Evolutionary conservation across 2,113 vertebrate species (phyloP), one percentile per base, ranked within the genome.

Genomic region (Varanus komodoensis): DNA sequence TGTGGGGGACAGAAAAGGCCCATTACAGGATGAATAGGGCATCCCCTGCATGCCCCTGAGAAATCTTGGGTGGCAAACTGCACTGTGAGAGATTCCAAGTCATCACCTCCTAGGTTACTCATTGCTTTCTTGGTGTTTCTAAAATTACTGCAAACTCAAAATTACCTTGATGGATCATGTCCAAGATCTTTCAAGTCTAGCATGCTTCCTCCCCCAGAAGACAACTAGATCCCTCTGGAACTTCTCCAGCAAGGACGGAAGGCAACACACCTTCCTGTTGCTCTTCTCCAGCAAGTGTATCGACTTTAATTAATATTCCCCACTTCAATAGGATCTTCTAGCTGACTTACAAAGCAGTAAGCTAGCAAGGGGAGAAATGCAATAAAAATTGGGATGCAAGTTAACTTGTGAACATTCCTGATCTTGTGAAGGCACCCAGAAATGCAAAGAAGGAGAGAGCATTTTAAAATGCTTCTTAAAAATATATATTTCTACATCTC

Each of bases 61-160:
- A 17, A 15, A 34, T 73, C 68, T 32, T 73, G 23, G 38, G 15
- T 67, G 25, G 11, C 2, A 4, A 87, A n/a, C 74, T 23, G 32
- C 52, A 57, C 14, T 81, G 69, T 91, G 92, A 92, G 87, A 90
- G 79, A 78, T 91, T 38, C 32, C n/a, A 19, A 8, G 61, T 25
- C 14, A 6, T 2, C 57, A 2, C 57, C 57, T 21, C 19, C 44
- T 34, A 34, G 57, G 8, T 38, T 44, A 38, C 57, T 82, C 34
- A 79, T 87, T 0, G 27, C 78, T 90, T 95, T 48, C 9, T 7
- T n/a, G 48, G 7, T 54, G 68, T 32, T 6, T n/a, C 69, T 74
- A n/a, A 25, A 74, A 74, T 57, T 52, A 73, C 54, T 23, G 38
- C 44, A 34, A 83, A 67, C 17, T 25, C 1, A 68, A 23, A 8